Percentiles rank a stretch among this genome's conserved stretches.
Conservation (phyloP, 2,888 invertebrate genomes). For the Tetrapedia diversipes region DNA sequence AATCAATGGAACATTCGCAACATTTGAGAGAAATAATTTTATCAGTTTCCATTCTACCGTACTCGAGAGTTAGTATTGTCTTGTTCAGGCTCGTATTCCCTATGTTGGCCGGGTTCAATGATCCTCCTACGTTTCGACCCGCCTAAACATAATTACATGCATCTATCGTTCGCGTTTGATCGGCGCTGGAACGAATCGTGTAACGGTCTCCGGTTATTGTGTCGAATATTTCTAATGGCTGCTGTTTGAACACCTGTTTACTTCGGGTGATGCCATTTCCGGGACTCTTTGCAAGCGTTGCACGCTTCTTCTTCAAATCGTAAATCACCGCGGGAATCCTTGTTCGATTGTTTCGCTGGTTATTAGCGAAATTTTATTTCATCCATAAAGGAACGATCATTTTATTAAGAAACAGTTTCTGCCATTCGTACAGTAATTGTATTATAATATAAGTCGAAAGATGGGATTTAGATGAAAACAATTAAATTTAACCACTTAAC, state of each 20-base stretch:
- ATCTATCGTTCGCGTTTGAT: constrained; percentile 30
- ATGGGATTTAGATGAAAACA: too few relatives aligned
- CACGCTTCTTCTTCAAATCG: not conserved
- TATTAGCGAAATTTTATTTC: not conserved
- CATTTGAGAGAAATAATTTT: not conserved
- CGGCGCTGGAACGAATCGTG: constrained; percentile 19
- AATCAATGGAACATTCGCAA: constrained; percentile 24
- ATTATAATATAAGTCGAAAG: too few relatives aligned
- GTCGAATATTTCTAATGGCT: constrained; percentile 18
- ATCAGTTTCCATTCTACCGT: not conserved
- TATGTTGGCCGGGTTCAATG: not conserved
- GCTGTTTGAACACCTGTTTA: not conserved
- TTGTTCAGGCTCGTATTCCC: constrained; percentile 7
- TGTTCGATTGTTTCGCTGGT: not conserved
- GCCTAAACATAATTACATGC: constrained; percentile 18
- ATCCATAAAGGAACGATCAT: too few relatives aligned
- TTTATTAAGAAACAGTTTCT: too few relatives aligned
- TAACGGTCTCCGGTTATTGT: constrained; percentile 22
- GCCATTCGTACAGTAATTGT: too few relatives aligned
- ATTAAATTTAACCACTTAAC: too few relatives aligned
- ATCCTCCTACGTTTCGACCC: not conserved
- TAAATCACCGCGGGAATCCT: not conserved
- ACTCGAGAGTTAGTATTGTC: not conserved
- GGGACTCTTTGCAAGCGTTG: not conserved
- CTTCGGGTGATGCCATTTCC: not conserved